phyloP scores from a whole-genome alignment of 2,113 vertebrate genomes.

The Pseudois nayaur region DNA sequence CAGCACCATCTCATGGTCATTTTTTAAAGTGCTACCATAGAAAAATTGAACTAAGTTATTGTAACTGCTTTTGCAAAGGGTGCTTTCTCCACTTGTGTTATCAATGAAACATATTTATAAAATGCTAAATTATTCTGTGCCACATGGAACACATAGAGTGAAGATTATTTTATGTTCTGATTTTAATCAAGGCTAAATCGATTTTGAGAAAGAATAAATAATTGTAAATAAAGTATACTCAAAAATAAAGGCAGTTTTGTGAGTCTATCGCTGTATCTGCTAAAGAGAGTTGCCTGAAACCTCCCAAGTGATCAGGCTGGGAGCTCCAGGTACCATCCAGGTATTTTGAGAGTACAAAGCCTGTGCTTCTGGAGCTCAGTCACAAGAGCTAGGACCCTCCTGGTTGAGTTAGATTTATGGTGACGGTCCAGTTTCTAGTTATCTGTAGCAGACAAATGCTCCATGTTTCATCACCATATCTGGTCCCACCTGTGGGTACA shows the following conservation, averaged over 20 bases:
- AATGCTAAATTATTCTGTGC: slow-evolving; percentile 52
- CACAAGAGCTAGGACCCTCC: background rate
- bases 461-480: background rate
- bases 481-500: background rate
- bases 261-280: background rate
- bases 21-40: background rate
- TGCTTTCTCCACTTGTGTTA: slow-evolving; percentile 48
- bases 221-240: slow-evolving; percentile 52
- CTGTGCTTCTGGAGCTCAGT: background rate
- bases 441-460: background rate
- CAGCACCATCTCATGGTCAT: slow-evolving; percentile 73
- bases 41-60: background rate
- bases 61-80: slow-evolving; percentile 54
- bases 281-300: background rate
- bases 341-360: background rate
- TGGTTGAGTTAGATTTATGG: background rate
- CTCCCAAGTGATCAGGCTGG: background rate
- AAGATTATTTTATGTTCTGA: slow-evolving; percentile 33
- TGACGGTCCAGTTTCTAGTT: background rate
- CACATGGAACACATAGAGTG: slow-evolving; percentile 46
- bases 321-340: background rate
- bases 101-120: slow-evolving; percentile 47
- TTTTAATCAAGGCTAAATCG: slow-evolving; percentile 38
- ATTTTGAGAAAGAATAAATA: slow-evolving; percentile 12
- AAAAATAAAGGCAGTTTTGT: slow-evolving; percentile 15